Evolutionary conservation across 2,888 invertebrate species (phyloP).

Genomic region (Dioctria linearis): DNA sequence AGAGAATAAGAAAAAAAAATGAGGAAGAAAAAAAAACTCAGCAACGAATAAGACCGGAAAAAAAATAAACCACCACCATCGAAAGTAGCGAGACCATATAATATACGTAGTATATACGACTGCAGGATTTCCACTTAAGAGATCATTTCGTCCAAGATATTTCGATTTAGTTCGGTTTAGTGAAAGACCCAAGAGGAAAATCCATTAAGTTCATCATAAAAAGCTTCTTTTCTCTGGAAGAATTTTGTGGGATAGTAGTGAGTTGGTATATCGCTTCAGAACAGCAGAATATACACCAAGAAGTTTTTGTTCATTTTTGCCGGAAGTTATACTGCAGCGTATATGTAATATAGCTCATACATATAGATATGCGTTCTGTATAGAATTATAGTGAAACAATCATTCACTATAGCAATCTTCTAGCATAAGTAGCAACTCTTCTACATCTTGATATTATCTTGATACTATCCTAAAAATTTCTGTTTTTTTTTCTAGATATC

Average conservation of each 20-base stretch:
- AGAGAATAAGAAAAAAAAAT: constrained; percentile 26
- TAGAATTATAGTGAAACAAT: no score
- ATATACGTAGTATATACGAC: background rate
- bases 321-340: background rate
- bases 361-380: background rate
- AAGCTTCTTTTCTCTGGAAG: background rate
- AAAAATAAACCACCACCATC: constrained; percentile 10
- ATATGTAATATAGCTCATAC: background rate
- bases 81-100: background rate
- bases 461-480: no score
- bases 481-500: constrained; percentile 73
- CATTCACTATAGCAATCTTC: no score
- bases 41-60: background rate
- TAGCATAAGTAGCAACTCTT: background rate
- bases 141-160: constrained; percentile 27
- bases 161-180: constrained; percentile 42
- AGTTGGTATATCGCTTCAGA: no score
- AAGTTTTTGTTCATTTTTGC: background rate
- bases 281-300: no score
- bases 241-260: no score
- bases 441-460: background rate
- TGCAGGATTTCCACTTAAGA: constrained; percentile 44
- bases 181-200: constrained; percentile 48
- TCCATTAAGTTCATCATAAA: constrained; percentile 54
- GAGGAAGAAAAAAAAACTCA: constrained; percentile 20